Base-by-base conservation (phyloP, 2,797 vertebrate genomes). In the Setipinna tenuifilis region DNA sequence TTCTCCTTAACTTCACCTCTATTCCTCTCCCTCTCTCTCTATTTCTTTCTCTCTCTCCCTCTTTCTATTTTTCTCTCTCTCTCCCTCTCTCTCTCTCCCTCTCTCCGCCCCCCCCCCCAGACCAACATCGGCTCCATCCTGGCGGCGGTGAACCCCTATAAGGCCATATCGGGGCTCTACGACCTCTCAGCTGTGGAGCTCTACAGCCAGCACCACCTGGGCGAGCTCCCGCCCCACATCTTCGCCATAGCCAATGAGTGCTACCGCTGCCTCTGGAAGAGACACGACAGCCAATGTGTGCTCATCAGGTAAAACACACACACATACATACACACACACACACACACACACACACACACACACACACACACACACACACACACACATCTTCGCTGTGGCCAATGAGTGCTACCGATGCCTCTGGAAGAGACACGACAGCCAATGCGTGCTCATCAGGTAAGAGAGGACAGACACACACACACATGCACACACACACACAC, bases 261-360 rank as follows among this genome's bases (percentile, higher is more conserved):
- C 92, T 98, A 98, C 93, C 94, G 97, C 92, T 98, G 97, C 94
- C 94, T 98, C 91, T 98, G 97, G 97, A 98, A 98, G 91, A 96
- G 97, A 86, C 97, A 96, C 0, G 97, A 98, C 96, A 98, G 97
- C 91, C 97, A 98, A 87, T 98, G 97, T 89, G 96, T 98, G 82
- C 97, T 98, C 71, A 98, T 98, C 92, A 98, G 97, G 97, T 98
- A 84, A 90, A 11, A 54, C 1, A 23, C 50, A 14, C 50, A 48
- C 58, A 62, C 48, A 14, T 57, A n/a, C 12, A 65, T 16, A 28
- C 46, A 58, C 0, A 82, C 75, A 82, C 31, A 82, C 31, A 35
- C 35, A 41, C 35, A 41, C 35, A 41, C 50, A 54, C 50, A 54
- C 1, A 23, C 50, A 14, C 50, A 48, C 58, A 62, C 48, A 14